Conservation (phyloP, 2,797 vertebrate species). For the Furcifer pardalis region DNA sequence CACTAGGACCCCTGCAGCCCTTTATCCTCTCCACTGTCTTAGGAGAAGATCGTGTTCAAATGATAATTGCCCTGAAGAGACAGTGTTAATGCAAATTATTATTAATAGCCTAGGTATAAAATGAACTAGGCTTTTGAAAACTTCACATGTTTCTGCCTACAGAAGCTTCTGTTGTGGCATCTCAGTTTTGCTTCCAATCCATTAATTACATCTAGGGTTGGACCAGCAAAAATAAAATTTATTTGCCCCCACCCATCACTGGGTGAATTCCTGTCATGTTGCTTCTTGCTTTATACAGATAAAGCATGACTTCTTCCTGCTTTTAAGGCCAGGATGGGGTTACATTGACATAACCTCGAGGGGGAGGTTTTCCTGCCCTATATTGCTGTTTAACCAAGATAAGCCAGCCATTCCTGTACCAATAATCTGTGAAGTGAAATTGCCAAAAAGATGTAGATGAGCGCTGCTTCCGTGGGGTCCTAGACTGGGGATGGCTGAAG, state of each 20-base stretch:
- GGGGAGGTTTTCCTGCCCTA: constrained; percentile 37
- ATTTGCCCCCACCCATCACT: too few species aligned
- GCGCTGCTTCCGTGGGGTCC: neutral
- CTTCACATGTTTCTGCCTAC: neutral
- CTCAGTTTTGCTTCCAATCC: neutral
- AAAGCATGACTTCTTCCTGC: neutral
- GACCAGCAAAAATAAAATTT: neutral
- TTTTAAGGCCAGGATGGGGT: neutral
- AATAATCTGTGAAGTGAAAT: constrained; percentile 31
- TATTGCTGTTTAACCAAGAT: constrained; percentile 51
- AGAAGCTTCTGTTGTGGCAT: neutral
- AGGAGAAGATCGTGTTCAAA: neutral
- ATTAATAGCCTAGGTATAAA: neutral
- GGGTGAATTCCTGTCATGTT: neutral
- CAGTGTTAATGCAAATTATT: neutral
- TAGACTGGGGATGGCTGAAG: neutral
- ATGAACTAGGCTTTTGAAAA: neutral
- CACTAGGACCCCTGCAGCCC: too few species aligned
- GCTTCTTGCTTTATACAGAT: neutral
- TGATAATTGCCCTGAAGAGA: neutral
- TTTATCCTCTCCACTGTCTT: too few species aligned
- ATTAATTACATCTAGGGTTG: neutral
- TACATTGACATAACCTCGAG: constrained; percentile 23
- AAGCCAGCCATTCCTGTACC: constrained; percentile 48
- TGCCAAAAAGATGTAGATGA: too few species aligned